Evolutionary conservation across 2,113 vertebrate genomes (phyloP).

Genomic region (Oenanthe oenanthe): DNA sequence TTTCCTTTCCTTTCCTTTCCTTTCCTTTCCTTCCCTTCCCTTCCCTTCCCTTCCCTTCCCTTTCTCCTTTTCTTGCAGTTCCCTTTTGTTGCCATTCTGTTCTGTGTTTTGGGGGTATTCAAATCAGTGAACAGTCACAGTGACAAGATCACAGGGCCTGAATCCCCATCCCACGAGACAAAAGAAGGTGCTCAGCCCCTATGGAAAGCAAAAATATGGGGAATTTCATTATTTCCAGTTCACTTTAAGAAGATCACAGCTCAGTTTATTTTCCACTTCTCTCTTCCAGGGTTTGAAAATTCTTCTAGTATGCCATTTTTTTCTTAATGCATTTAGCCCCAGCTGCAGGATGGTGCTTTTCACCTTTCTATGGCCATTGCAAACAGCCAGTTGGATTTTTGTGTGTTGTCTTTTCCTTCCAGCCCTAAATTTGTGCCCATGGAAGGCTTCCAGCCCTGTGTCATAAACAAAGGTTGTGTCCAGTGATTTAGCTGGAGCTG

Average conservation of each 20-base stretch:
- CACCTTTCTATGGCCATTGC: not conserved
- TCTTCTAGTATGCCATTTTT: not conserved
- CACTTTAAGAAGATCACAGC: not conserved
- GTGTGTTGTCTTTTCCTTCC: not conserved
- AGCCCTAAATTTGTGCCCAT: not conserved
- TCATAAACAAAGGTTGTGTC: not conserved
- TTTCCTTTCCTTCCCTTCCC: no score
- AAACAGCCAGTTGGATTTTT: not conserved
- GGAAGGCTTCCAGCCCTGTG: not conserved
- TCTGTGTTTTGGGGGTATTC: not conserved
- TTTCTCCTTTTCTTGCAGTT: not conserved
- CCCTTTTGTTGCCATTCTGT: not conserved
- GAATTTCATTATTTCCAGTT: not conserved
- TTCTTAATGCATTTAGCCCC: not conserved
- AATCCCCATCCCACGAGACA: not conserved
- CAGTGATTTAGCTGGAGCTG: not conserved
- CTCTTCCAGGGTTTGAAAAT: not conserved
- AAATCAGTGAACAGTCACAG: not conserved
- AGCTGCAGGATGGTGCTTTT: not conserved
- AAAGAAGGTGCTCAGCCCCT: not conserved
- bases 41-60: no score
- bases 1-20: no score
- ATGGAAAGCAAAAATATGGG: not conserved
- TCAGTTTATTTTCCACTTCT: not conserved
- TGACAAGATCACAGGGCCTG: not conserved